These are phyloP conservation scores for Spatulosminthurus flaviceps DNA, from an alignment of 2,888 invertebrate genomes.

Conservation along the genomic window DNA sequence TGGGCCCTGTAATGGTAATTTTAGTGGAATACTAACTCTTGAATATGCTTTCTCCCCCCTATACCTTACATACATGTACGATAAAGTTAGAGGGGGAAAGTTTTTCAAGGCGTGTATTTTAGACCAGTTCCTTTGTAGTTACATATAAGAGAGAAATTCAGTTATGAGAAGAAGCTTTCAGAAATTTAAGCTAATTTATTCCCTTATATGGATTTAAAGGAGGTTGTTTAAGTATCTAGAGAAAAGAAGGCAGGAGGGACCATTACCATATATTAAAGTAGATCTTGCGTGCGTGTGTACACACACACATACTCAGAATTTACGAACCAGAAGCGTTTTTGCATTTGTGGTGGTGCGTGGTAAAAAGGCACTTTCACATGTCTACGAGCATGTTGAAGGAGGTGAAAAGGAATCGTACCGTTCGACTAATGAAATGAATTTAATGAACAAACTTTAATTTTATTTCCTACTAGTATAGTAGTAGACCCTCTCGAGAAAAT, in stretches of 20 bases:
- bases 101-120: neutral
- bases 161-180: constrained; percentile 9
- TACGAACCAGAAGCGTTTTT: neutral
- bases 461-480: too few species aligned
- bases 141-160: too few species aligned
- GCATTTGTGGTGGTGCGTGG: neutral
- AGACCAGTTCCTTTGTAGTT: too few species aligned
- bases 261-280: constrained; percentile 2
- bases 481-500: neutral
- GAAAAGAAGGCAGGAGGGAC: neutral
- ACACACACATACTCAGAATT: neutral
- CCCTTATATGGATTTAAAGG: constrained; percentile 7
- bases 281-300: neutral
- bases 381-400: neutral
- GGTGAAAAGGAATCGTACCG: neutral
- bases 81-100: too few species aligned
- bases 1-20: neutral
- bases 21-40: neutral
- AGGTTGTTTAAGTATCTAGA: neutral
- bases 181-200: constrained; percentile 14
- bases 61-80: too few species aligned
- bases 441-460: constrained; percentile 15
- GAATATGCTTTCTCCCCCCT: neutral
- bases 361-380: neutral
- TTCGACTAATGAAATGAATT: too few species aligned